Evolutionary conservation across 2,113 vertebrate species (phyloP).

Genomic region (Hippocampus guttulatus): DNA sequence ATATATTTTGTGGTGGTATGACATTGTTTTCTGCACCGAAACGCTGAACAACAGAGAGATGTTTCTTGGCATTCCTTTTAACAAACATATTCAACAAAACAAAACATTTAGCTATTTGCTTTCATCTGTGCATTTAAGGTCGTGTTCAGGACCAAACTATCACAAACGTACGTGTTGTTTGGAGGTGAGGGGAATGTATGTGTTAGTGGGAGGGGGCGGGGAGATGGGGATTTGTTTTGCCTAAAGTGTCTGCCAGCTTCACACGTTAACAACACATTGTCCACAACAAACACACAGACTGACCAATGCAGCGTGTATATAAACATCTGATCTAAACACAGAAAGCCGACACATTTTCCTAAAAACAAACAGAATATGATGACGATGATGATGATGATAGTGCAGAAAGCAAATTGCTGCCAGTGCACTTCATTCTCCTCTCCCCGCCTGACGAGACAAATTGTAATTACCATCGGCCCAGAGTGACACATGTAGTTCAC

Average conservation of each 20-base stretch:
- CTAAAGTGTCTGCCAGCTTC: slow-evolving; percentile 43
- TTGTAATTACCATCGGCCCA: slow-evolving; percentile 19
- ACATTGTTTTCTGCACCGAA: background rate
- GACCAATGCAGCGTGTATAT: slow-evolving; percentile 1
- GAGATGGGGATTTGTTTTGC: slow-evolving; percentile 25
- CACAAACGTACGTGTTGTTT: background rate
- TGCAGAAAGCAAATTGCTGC: background rate
- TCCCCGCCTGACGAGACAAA: background rate
- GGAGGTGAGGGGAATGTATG: background rate
- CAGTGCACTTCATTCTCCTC: background rate
- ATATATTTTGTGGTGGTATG: background rate
- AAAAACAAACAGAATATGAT: slow-evolving; percentile 1
- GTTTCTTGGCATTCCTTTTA: no score
- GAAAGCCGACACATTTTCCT: slow-evolving; percentile 2
- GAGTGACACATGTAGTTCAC: slow-evolving; percentile 23
- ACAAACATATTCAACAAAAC: background rate
- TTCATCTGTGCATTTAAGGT: background rate
- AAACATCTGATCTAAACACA: slow-evolving; percentile 10
- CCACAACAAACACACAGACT: slow-evolving; percentile 3
- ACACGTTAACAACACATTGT: slow-evolving; percentile 13
- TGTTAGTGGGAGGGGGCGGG: background rate
- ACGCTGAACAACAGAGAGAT: no score
- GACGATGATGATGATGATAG: background rate
- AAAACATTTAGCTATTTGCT: background rate
- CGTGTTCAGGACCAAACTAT: background rate